Conservation (phyloP, 2,888 invertebrate species). For the Bembecia ichneumoniformis region DNA sequence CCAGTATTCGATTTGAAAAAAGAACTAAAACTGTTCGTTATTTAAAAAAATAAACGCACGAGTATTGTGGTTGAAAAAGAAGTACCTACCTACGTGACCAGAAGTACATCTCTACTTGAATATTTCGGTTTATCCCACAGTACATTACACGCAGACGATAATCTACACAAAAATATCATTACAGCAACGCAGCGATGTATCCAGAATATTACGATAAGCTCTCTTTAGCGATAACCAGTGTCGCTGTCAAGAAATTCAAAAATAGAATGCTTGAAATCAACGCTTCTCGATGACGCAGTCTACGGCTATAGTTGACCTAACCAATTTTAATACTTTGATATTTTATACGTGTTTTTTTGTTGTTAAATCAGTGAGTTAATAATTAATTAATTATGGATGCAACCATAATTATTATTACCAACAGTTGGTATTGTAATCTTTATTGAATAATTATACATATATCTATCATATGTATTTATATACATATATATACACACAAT, state of each 20-base stretch:
- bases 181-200: background rate
- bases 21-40: background rate
- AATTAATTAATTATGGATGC: no score
- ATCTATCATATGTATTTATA: no score
- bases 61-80: background rate
- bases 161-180: background rate
- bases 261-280: conserved; percentile 42
- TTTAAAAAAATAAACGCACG: background rate
- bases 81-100: background rate
- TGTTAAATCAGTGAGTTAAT: no score
- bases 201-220: background rate
- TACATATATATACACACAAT: no score
- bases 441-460: no score
- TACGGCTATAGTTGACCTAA: conserved; percentile 9
- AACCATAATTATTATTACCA: no score
- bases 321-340: conserved; percentile 28
- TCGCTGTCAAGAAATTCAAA: conserved; percentile 35
- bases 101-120: background rate
- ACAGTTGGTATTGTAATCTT: no score
- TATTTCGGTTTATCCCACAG: background rate
- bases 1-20: background rate
- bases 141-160: background rate
- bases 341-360: background rate
- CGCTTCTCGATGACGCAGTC: conserved; percentile 41
- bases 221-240: background rate